These are phyloP conservation scores for Struthio camelus DNA, from an alignment of 2,113 vertebrate genomes.

Conservation along the genomic window DNA sequence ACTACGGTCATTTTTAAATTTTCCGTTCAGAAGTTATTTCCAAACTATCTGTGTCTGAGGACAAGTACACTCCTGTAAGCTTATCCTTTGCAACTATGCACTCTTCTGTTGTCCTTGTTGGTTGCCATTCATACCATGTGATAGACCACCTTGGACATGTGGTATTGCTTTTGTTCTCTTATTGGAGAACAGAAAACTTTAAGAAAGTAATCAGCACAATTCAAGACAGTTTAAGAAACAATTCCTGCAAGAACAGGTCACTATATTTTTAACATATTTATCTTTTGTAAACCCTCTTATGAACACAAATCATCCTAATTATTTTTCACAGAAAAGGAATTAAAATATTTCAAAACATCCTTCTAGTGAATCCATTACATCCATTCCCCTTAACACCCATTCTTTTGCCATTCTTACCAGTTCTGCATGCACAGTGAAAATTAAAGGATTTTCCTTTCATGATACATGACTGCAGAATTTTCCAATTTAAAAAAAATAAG, in stretches of 20 bases:
- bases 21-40: conserved; percentile 28
- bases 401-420: background rate
- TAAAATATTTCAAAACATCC: background rate
- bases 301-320: background rate
- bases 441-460: background rate
- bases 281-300: background rate
- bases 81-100: background rate
- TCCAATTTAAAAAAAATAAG: background rate
- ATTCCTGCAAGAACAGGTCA: background rate
- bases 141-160: background rate
- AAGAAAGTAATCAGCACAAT: background rate
- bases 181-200: background rate
- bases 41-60: background rate
- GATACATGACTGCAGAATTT: background rate
- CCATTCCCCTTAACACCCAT: background rate
- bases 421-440: background rate
- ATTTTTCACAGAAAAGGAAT: background rate
- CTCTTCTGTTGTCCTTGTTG: background rate
- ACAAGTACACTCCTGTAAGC: background rate
- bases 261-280: background rate
- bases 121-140: background rate
- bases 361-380: background rate
- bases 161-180: background rate
- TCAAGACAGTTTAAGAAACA: background rate
- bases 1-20: background rate